Evolutionary conservation across 2,797 vertebrate species (phyloP), one percentile per base, ranked within the genome.

Genomic region (Syncerus caffer): DNA sequence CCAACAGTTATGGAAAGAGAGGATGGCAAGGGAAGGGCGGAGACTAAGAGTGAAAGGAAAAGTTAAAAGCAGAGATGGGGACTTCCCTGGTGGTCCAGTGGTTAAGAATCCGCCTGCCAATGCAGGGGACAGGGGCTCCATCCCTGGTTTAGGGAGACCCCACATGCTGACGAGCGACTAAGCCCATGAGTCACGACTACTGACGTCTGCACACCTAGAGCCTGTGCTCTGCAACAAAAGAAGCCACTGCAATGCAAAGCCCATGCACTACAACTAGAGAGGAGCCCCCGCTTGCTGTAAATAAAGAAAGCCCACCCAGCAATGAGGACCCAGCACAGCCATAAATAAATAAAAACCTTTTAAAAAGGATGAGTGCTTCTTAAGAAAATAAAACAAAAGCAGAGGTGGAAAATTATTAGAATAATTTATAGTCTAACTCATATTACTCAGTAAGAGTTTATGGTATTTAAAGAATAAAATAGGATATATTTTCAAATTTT

Each of bases 401-500:
- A 57, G 83, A 83, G n/a, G 34, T 58, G 16, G 21, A 34, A 50
- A 45, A 88, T 25, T 50, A 50, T n/a, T 50, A 25, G 11, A 42
- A 55, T 42, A 53, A 34, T 38, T 88, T n/a, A 62, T 1, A 78
- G 12, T 31, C 86, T 21, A 88, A 58, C 12, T 58, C 14, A n/a
- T 29, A 78, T 58, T 17, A 27, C 79, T 74, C 86, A 51, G 47
- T 45, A 84, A 80, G n/a, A 80, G 17, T n/a, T 60, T 15, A 89
- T 27, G 16, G 21, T 57, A 55, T 45, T 79, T 78, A 62, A 90
- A 58, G 29, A 78, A 79, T 17, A 74, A 84, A 82, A 67, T 50
- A 12, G 9, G 96, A 57, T 90, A 16, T 16, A 34, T 55, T 87
- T 89, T 60, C 13, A 94, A 82, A 16, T 57, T 87, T 94, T 42